Evolutionary conservation across 1,140 invertebrate genomes (phyloP).

Genomic region (Meloidogyne hapla): DNA sequence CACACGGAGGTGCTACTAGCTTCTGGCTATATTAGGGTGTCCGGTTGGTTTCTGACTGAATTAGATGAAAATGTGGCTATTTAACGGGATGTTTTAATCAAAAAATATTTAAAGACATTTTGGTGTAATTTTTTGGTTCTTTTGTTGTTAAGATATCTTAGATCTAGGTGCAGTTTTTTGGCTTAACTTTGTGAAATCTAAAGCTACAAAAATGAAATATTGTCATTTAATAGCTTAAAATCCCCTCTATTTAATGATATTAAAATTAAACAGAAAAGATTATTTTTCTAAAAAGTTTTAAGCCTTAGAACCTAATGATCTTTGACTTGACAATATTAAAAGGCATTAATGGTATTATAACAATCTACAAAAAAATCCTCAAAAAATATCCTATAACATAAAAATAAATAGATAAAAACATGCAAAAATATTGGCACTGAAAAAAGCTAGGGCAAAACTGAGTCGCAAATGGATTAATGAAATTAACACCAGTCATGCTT

Average conservation of each 20-base stretch:
- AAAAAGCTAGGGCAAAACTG: background rate
- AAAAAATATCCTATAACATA: background rate
- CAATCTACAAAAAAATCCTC: background rate
- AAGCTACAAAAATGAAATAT: no score
- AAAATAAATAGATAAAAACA: background rate
- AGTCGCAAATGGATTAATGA: slow-evolving; percentile 2
- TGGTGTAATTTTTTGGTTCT: background rate
- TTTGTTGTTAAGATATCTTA: no score
- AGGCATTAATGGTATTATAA: background rate
- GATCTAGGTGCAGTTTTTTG: no score
- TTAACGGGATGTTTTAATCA: no score
- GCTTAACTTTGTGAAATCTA: no score
- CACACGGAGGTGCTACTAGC: background rate
- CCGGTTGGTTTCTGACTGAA: background rate
- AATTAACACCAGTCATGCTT: background rate
- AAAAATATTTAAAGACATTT: background rate
- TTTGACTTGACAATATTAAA: no score
- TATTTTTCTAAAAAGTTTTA: no score
- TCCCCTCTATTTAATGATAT: no score
- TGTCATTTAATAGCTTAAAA: no score
- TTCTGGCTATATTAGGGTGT: background rate
- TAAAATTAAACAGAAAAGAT: no score
- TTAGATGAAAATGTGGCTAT: background rate
- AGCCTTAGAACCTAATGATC: no score
- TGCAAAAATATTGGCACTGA: background rate